Evolutionary conservation across 2,113 vertebrate species (phyloP).

Genomic region (Poeciliopsis turrubarensis): DNA sequence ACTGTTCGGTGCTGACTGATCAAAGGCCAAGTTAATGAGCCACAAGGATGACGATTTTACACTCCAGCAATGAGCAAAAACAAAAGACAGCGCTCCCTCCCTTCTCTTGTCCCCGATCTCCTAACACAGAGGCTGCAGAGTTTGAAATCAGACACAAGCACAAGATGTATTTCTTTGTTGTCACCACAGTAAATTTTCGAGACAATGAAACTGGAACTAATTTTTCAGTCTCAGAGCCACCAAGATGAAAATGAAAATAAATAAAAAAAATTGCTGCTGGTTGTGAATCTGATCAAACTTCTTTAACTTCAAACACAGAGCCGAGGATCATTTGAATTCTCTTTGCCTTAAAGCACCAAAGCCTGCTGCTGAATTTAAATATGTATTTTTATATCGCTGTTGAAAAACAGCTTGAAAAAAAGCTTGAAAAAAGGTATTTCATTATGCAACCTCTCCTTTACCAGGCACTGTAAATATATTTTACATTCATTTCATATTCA

Average conservation of each 20-base stretch:
- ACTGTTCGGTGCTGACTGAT: constrained; percentile 65
- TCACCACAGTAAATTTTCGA: constrained; percentile 46
- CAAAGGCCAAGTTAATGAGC: constrained; percentile 74
- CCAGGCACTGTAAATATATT: not conserved
- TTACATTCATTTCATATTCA: constrained; percentile 4
- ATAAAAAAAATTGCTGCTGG: constrained; percentile 20
- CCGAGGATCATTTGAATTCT: not conserved
- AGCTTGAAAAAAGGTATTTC: not conserved
- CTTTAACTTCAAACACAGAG: constrained; percentile 18
- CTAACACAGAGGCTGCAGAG: constrained; percentile 14
- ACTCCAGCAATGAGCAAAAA: constrained; percentile 56
- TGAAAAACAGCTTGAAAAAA: not conserved
- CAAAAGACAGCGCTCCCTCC: constrained; percentile 40
- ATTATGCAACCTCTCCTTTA: not conserved
- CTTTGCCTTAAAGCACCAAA: not conserved
- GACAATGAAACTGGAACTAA: constrained; percentile 55
- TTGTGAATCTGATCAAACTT: constrained; percentile 48
- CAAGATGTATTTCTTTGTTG: constrained; percentile 53
- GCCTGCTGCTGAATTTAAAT: constrained; percentile 9
- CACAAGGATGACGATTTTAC: constrained; percentile 68
- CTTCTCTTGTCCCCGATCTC: constrained; percentile 49
- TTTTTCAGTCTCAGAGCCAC: constrained; percentile 14
- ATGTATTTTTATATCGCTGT: not conserved
- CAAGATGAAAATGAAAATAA: constrained; percentile 22
- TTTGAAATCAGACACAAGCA: constrained; percentile 47